Evolutionary conservation across 2,113 vertebrate species (phyloP), one percentile per base, ranked within the genome.

Genomic region (Gallinago media): DNA sequence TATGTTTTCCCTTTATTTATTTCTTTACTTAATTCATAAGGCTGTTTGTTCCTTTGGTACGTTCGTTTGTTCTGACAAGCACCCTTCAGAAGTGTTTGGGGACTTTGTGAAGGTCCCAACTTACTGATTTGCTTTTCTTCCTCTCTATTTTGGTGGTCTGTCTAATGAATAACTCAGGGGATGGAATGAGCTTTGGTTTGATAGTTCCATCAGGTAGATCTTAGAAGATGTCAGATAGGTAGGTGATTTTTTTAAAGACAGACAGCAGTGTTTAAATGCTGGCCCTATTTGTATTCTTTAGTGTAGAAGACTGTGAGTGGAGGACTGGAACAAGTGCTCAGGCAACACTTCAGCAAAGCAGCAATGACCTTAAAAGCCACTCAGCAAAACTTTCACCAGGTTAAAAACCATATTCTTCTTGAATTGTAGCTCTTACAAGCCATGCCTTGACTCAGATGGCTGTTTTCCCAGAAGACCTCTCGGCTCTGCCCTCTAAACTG

Each of bases 1-100:
- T 84, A 77, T 96, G 86, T 86, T 94, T 96, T 89, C 73, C 67
- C 38, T 89, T 92, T 96, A 88, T 96, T 96, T 89, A 36, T 81
- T 88, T 88, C 77, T 96, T 92, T 70, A 71, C 89, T 96, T 96
- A 95, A 95, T 96, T 97, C 90, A 42, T 76, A 85, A 90, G 81
- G 73, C 21, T 73, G 73, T 86, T 96, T 87, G 85, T 87, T 91
- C 10, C 88, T 94, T 94, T 91, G 27, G 38, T 89, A 44, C 13
- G 15, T 66, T 32, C 47, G 38, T 83, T 94, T 94, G 63, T 80
- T 97, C 91, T 92, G 72, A 94, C 46, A 82, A 73, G 66, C 80
- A 93, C 44, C 34, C 32, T 83, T 96, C 54, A 65, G 80, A 95
- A 78, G 55, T 59, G 19, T 84, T 68, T 74, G 25, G 15, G 38